Base-by-base conservation (phyloP, 2,797 vertebrate genomes). In the Babyrousa celebensis region DNA sequence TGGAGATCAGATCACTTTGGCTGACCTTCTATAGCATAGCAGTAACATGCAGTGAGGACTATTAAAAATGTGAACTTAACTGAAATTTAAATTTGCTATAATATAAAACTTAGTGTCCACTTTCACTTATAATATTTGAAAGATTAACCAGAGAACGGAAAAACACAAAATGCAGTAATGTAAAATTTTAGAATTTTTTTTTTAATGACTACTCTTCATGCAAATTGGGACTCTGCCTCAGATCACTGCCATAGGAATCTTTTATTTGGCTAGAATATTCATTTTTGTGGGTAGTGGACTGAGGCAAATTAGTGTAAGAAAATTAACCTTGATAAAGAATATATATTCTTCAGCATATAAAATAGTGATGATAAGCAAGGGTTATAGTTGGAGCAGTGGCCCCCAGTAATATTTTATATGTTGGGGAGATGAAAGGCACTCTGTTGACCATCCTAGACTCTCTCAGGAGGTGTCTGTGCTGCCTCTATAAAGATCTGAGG, bases 311-410 rank as follows among this genome's bases (percentile, higher is more conserved):
- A 85, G 5, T 40, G 4, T 54, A 54, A 91, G 67, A 82, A 77
- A 74, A 60, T 90, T 92, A 91, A 62, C 12, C 20, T 88, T 78
- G 12, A 79, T 62, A 78, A 68, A 82, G 15, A 78, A 95, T 78
- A 56, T 43, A 1, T 40, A 36, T 97, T 82, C 16, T 94, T 94
- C 15, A 79, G n/a, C 72, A 32, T 75, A 48, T 25, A 62, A 67
- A 60, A 21, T 8, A 82, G 3, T 12, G 65, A 74, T 52, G 27
- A 54, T 40, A 91, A 67, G 5, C 21, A 89, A 75, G 18, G 0
- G 0, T 0, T 54, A 3, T 10, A 63, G 29, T 32, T 82, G 21
- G 21, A 92, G 14, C 79, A 87, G 25, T 79, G 5, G n/a, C 16
- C 20, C 27, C 23, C 54, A 32, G 43, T 48, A 48, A 27, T 68